Base-by-base conservation (phyloP, 2,888 invertebrate species). In the Blomia tropicalis region DNA sequence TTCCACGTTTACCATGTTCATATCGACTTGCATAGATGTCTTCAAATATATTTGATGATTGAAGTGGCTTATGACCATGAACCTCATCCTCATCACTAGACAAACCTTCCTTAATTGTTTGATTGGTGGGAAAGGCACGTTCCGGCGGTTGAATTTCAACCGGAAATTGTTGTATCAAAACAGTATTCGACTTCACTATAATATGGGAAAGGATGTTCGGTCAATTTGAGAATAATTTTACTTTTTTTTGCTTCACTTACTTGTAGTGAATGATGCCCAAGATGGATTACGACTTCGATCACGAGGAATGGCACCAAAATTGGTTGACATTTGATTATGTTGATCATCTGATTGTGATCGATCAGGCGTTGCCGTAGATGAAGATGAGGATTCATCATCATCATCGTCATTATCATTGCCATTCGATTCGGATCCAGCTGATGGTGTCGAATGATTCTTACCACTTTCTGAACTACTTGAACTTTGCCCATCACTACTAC, bases 231-330 rank as follows among this genome's bases (percentile, higher is more conserved):
- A 19, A 59, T 44, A 59, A 47, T 25, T 7, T 7, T 19, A 11
- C 51, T 11, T 47, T 17, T 11, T 36, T 17, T 11, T 11, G 36
- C 25, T 25, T 11, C 22, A 29, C 54, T 2, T 23, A 61, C 61
- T 61, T 2, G 62, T 62, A 2, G 56, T 56, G 14, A 14, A 56
- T 19, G 32, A 7, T 11, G 56, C 58, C 62, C 62, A 62, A n/a
- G 54, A 41, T 22, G 62, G 62, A 5, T 58, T 32, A 4, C 62
- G 62, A 56, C 62, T 62, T 4, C 62, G 22, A 23, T 22, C 41
- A 1, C 62, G 56, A 4, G 58, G 56, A 43, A 62, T 41, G 4
- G 62, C 62, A 11, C 62, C 62, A 25, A 62, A 61, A 14, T 29
- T 41, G 4, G 22, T 19, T n/a, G n/a, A n/a, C n/a, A n/a, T n/a